phyloP scores from a whole-genome alignment of 2,888 invertebrate species.

The Dorcus parallelipipedus region DNA sequence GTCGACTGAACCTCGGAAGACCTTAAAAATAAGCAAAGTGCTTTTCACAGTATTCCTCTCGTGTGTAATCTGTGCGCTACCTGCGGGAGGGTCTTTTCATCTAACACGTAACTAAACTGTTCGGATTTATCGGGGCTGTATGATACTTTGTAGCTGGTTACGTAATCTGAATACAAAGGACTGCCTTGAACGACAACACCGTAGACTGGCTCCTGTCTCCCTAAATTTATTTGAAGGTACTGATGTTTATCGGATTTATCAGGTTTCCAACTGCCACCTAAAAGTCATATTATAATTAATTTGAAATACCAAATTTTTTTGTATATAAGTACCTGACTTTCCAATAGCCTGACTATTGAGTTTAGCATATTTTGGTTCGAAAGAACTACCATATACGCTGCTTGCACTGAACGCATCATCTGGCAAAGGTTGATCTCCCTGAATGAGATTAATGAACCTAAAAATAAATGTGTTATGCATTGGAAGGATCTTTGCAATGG shows the following conservation, averaged over 20 bases:
- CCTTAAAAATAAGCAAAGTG: constrained; percentile 41
- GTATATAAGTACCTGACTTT: constrained; percentile 25
- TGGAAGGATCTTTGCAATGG: neutral
- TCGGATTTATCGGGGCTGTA: constrained; percentile 64
- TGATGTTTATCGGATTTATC: constrained; percentile 57
- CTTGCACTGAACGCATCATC: constrained; percentile 60
- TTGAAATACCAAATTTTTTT: too few species aligned
- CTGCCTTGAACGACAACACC: constrained; percentile 73
- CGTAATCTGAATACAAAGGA: constrained; percentile 65
- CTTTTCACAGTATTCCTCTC: neutral
- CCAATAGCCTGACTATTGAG: constrained; percentile 45
- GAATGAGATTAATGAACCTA: constrained; percentile 49
- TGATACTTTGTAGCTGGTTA: constrained; percentile 72
- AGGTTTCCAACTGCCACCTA: constrained; percentile 71
- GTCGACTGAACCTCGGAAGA: constrained; percentile 72
- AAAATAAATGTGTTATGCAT: neutral
- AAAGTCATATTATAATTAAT: constrained; percentile 7
- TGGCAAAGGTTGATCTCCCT: constrained; percentile 50
- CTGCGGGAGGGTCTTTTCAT: constrained; percentile 48
- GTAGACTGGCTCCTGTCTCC: constrained; percentile 64
- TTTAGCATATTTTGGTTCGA: constrained; percentile 55
- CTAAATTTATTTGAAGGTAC: constrained; percentile 63
- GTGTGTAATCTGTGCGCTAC: constrained; percentile 24
- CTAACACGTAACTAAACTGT: constrained; percentile 19
- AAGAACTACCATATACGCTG: constrained; percentile 50